These are phyloP conservation scores for Prenolepis imparis DNA, from an alignment of 2,888 invertebrate genomes.

Conservation along the genomic window DNA sequence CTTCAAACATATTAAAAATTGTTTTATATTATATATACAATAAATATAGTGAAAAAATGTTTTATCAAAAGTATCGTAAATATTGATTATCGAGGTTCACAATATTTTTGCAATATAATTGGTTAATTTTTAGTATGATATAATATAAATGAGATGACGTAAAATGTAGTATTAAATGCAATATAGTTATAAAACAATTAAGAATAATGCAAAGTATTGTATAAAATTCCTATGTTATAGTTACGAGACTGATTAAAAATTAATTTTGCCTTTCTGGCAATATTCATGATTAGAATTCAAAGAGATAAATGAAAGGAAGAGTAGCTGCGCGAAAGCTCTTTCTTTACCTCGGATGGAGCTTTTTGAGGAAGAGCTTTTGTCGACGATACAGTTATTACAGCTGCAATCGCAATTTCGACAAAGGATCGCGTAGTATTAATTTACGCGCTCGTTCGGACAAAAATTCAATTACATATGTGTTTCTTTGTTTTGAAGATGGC, in stretches of 20 bases:
- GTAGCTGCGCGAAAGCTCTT: not conserved
- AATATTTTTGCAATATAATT: too few species aligned
- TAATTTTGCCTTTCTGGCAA: too few species aligned
- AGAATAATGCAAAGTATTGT: not conserved
- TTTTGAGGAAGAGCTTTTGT: not conserved
- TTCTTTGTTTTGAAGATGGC: slow-evolving; percentile 82
- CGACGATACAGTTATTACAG: slow-evolving; percentile 7
- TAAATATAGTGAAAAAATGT: too few species aligned
- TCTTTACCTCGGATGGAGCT: not conserved
- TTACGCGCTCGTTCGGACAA: slow-evolving; percentile 70
- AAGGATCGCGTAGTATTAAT: slow-evolving; percentile 74
- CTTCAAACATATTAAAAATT: too few species aligned
- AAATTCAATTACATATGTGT: slow-evolving; percentile 85
- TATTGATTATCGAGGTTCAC: too few species aligned
- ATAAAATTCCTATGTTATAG: slow-evolving; percentile 1
- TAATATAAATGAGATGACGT: not conserved
- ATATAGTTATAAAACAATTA: not conserved
- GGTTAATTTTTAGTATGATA: not conserved
- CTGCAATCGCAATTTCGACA: slow-evolving; percentile 35
- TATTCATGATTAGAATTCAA: not conserved
- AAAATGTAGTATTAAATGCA: not conserved
- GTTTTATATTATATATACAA: too few species aligned
- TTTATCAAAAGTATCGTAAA: too few species aligned
- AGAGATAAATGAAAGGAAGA: not conserved
- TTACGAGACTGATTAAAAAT: not conserved